phyloP scores from a whole-genome alignment of 1,140 invertebrate genomes.

The Macrobrachium nipponense region DNA sequence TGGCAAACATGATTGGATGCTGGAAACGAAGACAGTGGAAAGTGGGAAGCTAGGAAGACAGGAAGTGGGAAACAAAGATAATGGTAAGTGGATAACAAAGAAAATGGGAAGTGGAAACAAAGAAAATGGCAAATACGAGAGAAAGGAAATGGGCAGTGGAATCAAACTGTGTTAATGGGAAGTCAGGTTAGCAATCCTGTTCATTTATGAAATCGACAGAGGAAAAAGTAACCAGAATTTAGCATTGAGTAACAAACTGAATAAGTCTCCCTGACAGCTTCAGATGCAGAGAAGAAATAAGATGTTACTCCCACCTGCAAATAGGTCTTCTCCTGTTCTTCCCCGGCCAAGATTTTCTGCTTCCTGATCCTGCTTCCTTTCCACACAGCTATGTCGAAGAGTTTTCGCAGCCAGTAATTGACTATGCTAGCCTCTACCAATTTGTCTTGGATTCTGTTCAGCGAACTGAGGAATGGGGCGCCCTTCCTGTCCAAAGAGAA shows the following conservation, averaged over 20 bases:
- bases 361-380: not conserved
- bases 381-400: constrained; percentile 31
- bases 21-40: not conserved
- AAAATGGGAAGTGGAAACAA: not conserved
- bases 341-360: not conserved
- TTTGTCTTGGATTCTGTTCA: constrained; percentile 40
- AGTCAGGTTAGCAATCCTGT: not conserved
- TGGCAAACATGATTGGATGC: not conserved
- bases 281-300: not conserved
- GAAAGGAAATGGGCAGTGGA: not conserved
- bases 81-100: not conserved
- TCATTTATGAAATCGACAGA: too few relatives aligned
- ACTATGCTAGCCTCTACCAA: constrained; percentile 36
- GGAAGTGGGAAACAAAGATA: not conserved
- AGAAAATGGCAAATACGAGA: not conserved
- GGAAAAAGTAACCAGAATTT: too few relatives aligned
- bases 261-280: not conserved
- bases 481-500: constrained; percentile 23
- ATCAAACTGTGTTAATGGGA: not conserved
- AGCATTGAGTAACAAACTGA: not conserved
- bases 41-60: not conserved
- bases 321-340: not conserved
- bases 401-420: constrained; percentile 32
- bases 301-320: not conserved
- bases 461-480: constrained; percentile 30